phyloP scores from a whole-genome alignment of 2,888 invertebrate species.

The Allacma fusca region DNA sequence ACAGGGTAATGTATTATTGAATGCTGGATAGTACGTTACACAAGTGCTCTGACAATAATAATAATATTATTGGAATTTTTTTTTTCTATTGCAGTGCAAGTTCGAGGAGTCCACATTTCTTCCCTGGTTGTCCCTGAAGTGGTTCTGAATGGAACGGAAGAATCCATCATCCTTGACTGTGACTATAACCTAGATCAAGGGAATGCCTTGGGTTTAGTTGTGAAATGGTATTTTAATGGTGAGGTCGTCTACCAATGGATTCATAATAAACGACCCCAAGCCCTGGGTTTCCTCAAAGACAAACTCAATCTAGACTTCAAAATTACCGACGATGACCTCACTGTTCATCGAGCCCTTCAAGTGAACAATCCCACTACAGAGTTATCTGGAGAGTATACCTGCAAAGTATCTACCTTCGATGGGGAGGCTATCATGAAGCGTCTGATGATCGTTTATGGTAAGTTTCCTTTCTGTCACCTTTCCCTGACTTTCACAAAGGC shows the following conservation, averaged over 20 bases:
- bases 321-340: conserved; percentile 73
- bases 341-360: conserved; percentile 75
- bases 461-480: too few species aligned
- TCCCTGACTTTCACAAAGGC: too few species aligned
- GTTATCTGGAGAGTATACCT: conserved; percentile 46
- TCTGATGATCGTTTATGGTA: conserved; percentile 60
- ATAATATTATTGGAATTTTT: too few species aligned
- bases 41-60: too few species aligned
- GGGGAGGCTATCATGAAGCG: conserved; percentile 55
- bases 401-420: conserved; percentile 59
- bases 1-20: too few species aligned
- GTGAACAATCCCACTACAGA: conserved; percentile 71
- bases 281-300: conserved; percentile 66
- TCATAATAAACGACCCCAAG: conserved; percentile 66
- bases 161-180: conserved; percentile 74
- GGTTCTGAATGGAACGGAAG: conserved; percentile 70
- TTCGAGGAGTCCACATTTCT: conserved; percentile 69
- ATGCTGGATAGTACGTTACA: not conserved
- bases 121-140: conserved; percentile 71
- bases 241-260: conserved; percentile 82
- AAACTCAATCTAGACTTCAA: conserved; percentile 73
- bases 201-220: conserved; percentile 72
- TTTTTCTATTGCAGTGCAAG: conserved; percentile 20
- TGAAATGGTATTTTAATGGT: conserved; percentile 79
- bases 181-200: conserved; percentile 70